Conservation (phyloP, 2,888 invertebrate genomes). For the Drosophila mimetica region DNA sequence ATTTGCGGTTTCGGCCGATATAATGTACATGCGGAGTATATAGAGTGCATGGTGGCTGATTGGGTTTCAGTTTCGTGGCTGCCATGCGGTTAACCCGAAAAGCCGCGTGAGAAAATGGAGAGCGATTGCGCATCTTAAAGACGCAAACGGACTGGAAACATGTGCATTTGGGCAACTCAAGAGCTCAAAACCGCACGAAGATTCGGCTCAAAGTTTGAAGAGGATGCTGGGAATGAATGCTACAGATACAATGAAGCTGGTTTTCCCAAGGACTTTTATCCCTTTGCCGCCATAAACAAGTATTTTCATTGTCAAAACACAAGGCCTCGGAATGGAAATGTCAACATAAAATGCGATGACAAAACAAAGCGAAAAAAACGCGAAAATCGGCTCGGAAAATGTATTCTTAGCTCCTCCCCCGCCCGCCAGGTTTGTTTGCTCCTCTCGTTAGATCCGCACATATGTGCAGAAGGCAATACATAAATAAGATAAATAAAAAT, state of each 20-base stretch:
- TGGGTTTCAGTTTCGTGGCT: constrained; percentile 37
- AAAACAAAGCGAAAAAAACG: constrained; percentile 26
- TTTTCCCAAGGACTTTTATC: constrained; percentile 12
- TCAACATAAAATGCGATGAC: constrained; percentile 40
- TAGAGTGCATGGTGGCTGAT: constrained; percentile 29
- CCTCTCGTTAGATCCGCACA: constrained; percentile 26
- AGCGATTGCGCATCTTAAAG: constrained; percentile 15
- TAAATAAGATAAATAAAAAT: constrained; percentile 78
- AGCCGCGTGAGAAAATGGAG: constrained; percentile 37
- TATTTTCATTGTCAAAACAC: constrained; percentile 56
- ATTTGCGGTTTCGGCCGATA: constrained; percentile 50
- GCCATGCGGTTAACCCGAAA: constrained; percentile 30
- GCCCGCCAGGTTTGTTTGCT: constrained; percentile 13
- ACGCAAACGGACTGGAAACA: constrained; percentile 1
- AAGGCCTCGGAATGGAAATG: constrained; percentile 35
- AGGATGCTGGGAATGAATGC: neutral
- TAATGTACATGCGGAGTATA: neutral
- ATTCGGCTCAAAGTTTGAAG: neutral
- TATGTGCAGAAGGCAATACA: constrained; percentile 45
- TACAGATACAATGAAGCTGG: too few relatives aligned
- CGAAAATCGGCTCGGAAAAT: constrained; percentile 50
- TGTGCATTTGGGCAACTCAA: constrained; percentile 1
- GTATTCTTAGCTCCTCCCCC: constrained; percentile 23
- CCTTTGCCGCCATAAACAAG: constrained; percentile 50
- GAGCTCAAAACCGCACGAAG: neutral